phyloP scores from a whole-genome alignment of 2,888 invertebrate species.

The Caenorhabditis sinica region DNA sequence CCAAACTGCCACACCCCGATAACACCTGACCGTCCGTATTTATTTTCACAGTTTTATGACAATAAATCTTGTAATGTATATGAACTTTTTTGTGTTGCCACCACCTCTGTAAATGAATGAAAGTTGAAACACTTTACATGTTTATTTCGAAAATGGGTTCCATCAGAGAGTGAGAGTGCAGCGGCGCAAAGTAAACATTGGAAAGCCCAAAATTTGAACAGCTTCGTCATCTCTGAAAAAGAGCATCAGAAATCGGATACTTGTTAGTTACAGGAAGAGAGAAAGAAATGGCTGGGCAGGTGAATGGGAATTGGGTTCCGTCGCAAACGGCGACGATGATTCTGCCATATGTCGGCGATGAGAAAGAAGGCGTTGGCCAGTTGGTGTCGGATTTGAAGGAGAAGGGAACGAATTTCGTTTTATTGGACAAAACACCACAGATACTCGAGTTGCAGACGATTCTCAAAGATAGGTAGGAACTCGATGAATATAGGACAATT shows the following conservation, averaged over 20 bases:
- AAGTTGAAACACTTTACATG: slow-evolving; percentile 46
- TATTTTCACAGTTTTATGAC: slow-evolving; percentile 59
- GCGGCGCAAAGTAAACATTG: slow-evolving; percentile 36
- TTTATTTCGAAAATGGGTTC: slow-evolving; percentile 29
- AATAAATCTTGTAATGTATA: slow-evolving; percentile 60
- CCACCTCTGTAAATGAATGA: slow-evolving; percentile 22
- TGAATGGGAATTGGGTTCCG: slow-evolving; percentile 13
- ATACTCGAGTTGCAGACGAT: slow-evolving; percentile 80
- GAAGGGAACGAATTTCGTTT: slow-evolving; percentile 68
- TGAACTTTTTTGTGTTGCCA: slow-evolving; percentile 14
- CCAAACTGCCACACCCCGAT: background rate
- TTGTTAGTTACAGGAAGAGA: background rate
- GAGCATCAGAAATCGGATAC: background rate
- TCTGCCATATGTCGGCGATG: slow-evolving; percentile 39
- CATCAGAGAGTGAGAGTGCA: too few relatives aligned
- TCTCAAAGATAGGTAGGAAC: slow-evolving; percentile 78
- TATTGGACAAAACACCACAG: slow-evolving; percentile 76
- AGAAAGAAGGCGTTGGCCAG: slow-evolving; percentile 40
- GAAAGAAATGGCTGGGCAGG: slow-evolving; percentile 37
- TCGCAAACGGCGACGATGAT: background rate
- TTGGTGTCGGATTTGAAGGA: slow-evolving; percentile 46
- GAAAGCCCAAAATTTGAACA: slow-evolving; percentile 46
- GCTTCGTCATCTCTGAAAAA: slow-evolving; percentile 13
- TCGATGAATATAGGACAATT: too few relatives aligned
- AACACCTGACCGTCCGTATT: slow-evolving; percentile 27